phyloP scores from a whole-genome alignment of 2,888 invertebrate species.

The Drosophila algonquin region DNA sequence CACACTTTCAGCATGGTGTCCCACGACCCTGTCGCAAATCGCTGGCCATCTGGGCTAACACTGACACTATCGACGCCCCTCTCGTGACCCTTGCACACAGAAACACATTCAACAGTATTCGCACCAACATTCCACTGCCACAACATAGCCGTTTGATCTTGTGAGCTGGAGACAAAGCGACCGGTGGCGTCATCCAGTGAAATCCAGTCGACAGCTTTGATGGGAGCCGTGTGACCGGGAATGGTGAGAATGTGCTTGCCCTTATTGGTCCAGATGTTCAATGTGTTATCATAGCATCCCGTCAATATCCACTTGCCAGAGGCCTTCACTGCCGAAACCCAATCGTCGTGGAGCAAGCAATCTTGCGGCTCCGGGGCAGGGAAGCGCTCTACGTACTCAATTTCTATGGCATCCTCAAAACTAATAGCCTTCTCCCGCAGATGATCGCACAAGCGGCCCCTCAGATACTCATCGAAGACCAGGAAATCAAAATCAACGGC shows the following conservation, averaged over 20 bases:
- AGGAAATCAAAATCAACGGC: conserved; percentile 93
- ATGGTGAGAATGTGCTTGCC: conserved; percentile 93
- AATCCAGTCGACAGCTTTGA: conserved; percentile 95
- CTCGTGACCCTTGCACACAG: conserved; percentile 95
- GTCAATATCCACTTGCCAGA: conserved; percentile 92
- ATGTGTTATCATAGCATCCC: conserved; percentile 96
- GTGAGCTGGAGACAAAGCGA: conserved; percentile 92
- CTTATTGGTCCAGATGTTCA: conserved; percentile 94
- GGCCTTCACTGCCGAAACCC: conserved; percentile 95
- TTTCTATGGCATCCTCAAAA: conserved; percentile 92
- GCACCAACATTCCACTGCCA: conserved; percentile 93
- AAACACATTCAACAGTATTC: conserved; percentile 91
- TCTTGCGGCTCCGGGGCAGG: conserved; percentile 97
- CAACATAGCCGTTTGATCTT: conserved; percentile 95
- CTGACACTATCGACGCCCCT: conserved; percentile 95
- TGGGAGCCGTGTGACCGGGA: conserved; percentile 93
- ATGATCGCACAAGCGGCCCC: conserved; percentile 87
- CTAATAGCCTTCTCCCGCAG: conserved; percentile 90
- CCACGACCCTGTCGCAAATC: conserved; percentile 94
- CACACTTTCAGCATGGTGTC: conserved; percentile 96
- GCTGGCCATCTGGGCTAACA: conserved; percentile 88
- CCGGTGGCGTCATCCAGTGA: conserved; percentile 87
- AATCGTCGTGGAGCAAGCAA: conserved; percentile 97
- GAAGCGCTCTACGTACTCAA: conserved; percentile 95
- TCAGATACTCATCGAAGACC: conserved; percentile 92